phyloP scores from a whole-genome alignment of 2,797 vertebrate species.

The Aotus griseimembra region DNA sequence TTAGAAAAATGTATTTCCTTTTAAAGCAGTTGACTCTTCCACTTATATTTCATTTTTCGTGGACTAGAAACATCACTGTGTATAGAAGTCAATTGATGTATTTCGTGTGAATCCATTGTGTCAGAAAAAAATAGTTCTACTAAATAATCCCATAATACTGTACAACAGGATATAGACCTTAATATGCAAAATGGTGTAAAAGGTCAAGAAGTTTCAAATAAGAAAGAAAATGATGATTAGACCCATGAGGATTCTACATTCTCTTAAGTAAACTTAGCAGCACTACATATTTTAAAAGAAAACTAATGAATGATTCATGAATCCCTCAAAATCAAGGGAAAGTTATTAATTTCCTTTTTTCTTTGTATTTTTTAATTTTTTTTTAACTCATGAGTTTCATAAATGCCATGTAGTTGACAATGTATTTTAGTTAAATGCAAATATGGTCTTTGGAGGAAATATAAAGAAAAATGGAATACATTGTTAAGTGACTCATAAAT shows the following conservation, averaged over 20 bases:
- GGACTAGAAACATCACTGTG: neutral
- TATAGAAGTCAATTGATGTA: neutral
- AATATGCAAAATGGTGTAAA: neutral
- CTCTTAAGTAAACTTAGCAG: neutral
- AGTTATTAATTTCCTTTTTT: neutral
- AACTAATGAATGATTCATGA: neutral
- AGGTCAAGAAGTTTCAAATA: neutral
- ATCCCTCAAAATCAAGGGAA: neutral
- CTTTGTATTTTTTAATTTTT: neutral
- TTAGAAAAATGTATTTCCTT: constrained; percentile 1
- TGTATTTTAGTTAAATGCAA: neutral
- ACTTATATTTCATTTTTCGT: constrained; percentile 39
- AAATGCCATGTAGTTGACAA: neutral
- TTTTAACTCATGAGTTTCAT: neutral
- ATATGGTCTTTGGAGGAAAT: neutral
- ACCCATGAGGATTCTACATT: neutral
- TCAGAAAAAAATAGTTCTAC: neutral
- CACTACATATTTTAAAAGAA: neutral
- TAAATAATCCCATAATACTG: neutral
- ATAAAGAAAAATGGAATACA: neutral
- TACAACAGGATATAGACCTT: neutral
- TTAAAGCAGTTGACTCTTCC: neutral
- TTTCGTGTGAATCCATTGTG: neutral
- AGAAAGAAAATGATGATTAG: neutral
- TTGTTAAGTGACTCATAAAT: neutral